Percentiles rank a stretch among this genome's conserved stretches.
phyloP scores from a whole-genome alignment of 2,113 vertebrate genomes.

The Charina bottae region DNA sequence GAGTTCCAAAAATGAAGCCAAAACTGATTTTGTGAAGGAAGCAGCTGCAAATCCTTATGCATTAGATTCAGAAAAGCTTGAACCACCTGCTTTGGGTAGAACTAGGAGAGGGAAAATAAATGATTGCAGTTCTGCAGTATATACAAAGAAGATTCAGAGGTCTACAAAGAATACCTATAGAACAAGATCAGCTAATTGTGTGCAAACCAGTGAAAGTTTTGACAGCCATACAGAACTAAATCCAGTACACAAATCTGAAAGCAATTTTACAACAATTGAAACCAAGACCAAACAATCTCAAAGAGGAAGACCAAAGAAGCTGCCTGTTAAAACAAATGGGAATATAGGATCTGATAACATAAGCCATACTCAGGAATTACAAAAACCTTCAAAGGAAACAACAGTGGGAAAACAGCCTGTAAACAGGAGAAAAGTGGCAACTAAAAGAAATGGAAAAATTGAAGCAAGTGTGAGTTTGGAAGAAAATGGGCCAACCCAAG shows the following conservation, averaged over 20 bases:
- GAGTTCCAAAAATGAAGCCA: background rate
- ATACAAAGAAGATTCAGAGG: background rate
- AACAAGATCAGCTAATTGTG: background rate
- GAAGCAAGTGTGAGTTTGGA: slow-evolving; percentile 11
- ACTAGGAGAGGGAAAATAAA: slow-evolving; percentile 37
- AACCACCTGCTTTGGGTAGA: slow-evolving; percentile 29
- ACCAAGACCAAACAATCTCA: background rate
- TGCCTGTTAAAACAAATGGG: background rate
- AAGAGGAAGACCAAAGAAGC: slow-evolving; percentile 42
- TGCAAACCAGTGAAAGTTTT: background rate
- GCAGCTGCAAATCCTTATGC: background rate
- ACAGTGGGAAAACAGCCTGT: background rate
- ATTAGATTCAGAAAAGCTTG: background rate
- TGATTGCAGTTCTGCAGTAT: background rate
- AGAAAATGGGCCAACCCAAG: slow-evolving; percentile 22
- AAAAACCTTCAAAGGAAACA: slow-evolving; percentile 15
- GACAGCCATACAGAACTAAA: background rate
- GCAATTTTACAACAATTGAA: background rate
- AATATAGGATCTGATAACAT: background rate
- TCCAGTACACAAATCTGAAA: slow-evolving; percentile 18
- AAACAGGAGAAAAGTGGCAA: background rate
- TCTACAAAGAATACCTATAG: slow-evolving; percentile 14
- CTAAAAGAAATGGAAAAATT: slow-evolving; percentile 28
- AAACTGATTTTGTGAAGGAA: background rate
- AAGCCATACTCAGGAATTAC: background rate